These are phyloP conservation scores for Piprites chloris DNA, from an alignment of 2,113 vertebrate genomes.

Conservation along the genomic window DNA sequence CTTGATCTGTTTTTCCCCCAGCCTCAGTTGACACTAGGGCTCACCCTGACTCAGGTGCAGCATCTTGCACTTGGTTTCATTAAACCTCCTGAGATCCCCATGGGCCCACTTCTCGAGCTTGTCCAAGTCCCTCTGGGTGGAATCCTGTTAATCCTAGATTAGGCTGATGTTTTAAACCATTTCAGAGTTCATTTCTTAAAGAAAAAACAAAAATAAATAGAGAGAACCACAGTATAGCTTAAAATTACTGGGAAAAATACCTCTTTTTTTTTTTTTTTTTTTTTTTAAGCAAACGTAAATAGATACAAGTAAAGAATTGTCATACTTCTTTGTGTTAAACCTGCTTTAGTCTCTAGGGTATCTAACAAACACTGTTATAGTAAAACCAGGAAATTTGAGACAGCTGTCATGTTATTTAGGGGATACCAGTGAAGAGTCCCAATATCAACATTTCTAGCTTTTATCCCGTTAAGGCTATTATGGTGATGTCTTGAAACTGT, in stretches of 20 bases:
- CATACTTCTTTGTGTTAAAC: not conserved
- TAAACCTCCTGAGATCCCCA: not conserved
- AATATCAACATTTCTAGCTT: not conserved
- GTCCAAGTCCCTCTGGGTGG: not conserved
- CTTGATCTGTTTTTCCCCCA: not conserved
- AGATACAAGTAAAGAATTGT: not conserved
- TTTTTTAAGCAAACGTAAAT: not conserved
- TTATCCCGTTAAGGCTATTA: not conserved
- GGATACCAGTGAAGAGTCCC: not conserved
- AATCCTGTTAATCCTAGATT: not conserved
- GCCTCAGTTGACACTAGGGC: fast-evolving
- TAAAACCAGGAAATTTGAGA: not conserved
- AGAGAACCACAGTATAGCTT: not conserved
- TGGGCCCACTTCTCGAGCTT: fast-evolving
- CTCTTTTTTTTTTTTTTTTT: not conserved
- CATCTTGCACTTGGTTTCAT: too few relatives aligned
- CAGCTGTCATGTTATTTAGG: not conserved
- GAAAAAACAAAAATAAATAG: not conserved
- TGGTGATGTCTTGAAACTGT: not conserved
- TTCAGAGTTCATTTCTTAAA: not conserved
- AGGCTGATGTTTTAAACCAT: not conserved
- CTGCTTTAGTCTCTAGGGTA: not conserved
- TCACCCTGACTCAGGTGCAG: not conserved
- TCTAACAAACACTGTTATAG: not conserved
- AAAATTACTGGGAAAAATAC: not conserved